Evolutionary conservation across 2,113 vertebrate genomes (phyloP), one percentile per base, ranked within the genome.

Genomic region (Sigmodon hispidus): DNA sequence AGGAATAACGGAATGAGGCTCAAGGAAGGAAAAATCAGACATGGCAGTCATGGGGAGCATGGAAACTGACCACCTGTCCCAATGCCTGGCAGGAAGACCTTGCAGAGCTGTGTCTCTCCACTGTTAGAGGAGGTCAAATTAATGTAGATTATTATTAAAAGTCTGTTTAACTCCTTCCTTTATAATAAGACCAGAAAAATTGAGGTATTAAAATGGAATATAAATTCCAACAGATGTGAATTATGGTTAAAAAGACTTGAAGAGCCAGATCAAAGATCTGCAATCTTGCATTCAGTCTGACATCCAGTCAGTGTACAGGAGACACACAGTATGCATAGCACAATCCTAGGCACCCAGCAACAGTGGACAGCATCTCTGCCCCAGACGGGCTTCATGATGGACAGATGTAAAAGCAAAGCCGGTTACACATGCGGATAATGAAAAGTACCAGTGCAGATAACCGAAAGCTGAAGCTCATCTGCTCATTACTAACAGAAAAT

Each of bases 171-270:
- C 40, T 55, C 48, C 72, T 89, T 90, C 19, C 79, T 69, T 87
- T 81, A 81, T 69, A 91, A 7, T 36, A 85, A 85, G 67, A 95
- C 90, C 73, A 91, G 77, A 94, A 73, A 84, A 91, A 52, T 31
- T 55, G 91, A n/a, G 43, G 63, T 67, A 91, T 75, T 76, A 87
- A 72, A 81, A 96, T 45, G 52, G 83, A 67, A 36, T 88, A 76
- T 67, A 87, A 95, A 92, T 94, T 34, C 57, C 79, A 65, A 8
- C 7, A 29, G 65, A 70, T 52, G 19, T 65, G 50, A 92, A 90
- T 1, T 88, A 52, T 70, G 59, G 36, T 63, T 87, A 67, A 92
- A 77, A 4, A 85, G n/a, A 94, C 89, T 52, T 34, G 29, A 95
- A 57, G 40, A 70, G 52, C 31, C 81, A 75, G 90, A 89, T 79